These are phyloP conservation scores for Tineola bisselliella DNA, from an alignment of 2,888 invertebrate species.

Conservation along the genomic window DNA sequence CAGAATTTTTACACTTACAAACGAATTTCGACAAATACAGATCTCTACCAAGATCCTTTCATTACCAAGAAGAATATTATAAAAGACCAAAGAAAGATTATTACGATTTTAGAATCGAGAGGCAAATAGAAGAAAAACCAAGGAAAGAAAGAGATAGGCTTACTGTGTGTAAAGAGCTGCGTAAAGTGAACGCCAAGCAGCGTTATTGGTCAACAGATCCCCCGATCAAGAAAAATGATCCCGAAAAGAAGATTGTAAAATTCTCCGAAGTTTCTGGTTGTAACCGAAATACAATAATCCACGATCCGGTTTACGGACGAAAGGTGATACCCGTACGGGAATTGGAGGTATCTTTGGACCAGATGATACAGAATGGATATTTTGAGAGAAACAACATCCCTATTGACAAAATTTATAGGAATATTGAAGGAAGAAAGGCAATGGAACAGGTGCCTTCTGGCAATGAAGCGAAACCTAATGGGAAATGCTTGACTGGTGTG, in stretches of 20 bases:
- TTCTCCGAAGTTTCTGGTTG: conserved; percentile 63
- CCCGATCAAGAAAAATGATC: conserved; percentile 36
- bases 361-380: conserved; percentile 62
- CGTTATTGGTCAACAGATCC: conserved; percentile 55
- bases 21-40: conserved; percentile 54
- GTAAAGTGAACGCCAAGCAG: conserved; percentile 33
- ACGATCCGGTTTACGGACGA: conserved; percentile 50
- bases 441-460: background rate
- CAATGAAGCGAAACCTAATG: conserved; percentile 18
- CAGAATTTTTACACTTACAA: conserved; percentile 56
- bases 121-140: background rate
- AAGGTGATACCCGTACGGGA: conserved; percentile 59
- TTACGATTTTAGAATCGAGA: conserved; percentile 55
- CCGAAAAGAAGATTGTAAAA: conserved; percentile 59
- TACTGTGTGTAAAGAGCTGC: conserved; percentile 51
- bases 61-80: conserved; percentile 38
- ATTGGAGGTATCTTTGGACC: conserved; percentile 57
- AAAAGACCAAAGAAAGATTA: conserved; percentile 50
- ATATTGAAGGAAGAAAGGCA: conserved; percentile 8
- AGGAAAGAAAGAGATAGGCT: background rate
- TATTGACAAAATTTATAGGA: conserved; percentile 32
- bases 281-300: conserved; percentile 54
- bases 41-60: conserved; percentile 51
- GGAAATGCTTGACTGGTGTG: conserved; percentile 41
- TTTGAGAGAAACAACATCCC: conserved; percentile 61